Evolutionary conservation across 2,113 vertebrate genomes (phyloP).

Genomic region (Probosciger aterrimus): DNA sequence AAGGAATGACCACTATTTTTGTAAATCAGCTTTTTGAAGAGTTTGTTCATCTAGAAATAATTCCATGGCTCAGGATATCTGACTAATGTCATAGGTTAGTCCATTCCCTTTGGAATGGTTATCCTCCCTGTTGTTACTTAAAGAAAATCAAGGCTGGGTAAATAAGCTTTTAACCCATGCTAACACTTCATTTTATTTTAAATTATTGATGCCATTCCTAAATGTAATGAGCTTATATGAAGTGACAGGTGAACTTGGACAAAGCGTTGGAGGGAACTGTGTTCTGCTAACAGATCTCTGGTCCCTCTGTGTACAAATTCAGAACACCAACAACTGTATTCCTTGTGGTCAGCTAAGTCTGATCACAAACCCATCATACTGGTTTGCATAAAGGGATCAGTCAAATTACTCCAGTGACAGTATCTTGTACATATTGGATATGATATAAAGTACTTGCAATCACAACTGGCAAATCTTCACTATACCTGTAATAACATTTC

Average conservation of each 20-base stretch:
- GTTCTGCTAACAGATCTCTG: not conserved
- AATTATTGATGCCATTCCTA: not conserved
- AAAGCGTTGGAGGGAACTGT: not conserved
- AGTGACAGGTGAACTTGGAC: not conserved
- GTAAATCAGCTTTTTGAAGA: not conserved
- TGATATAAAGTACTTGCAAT: not conserved
- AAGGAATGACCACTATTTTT: not conserved
- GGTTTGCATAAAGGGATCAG: not conserved
- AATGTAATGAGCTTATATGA: not conserved
- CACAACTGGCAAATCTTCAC: not conserved
- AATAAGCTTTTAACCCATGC: not conserved
- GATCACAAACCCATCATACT: not conserved
- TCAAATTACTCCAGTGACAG: not conserved
- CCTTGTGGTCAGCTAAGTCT: not conserved
- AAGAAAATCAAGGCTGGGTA: not conserved
- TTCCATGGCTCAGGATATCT: not conserved
- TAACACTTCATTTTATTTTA: not conserved
- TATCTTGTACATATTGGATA: fast-evolving
- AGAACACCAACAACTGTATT: not conserved
- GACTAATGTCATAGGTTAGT: not conserved
- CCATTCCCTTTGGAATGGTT: not conserved
- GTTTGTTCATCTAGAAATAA: not conserved
- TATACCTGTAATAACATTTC: not conserved
- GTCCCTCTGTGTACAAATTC: not conserved
- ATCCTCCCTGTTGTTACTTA: not conserved